These are phyloP conservation scores for Pristiophorus japonicus DNA, from an alignment of 2,113 vertebrate species.

Conservation along the genomic window DNA sequence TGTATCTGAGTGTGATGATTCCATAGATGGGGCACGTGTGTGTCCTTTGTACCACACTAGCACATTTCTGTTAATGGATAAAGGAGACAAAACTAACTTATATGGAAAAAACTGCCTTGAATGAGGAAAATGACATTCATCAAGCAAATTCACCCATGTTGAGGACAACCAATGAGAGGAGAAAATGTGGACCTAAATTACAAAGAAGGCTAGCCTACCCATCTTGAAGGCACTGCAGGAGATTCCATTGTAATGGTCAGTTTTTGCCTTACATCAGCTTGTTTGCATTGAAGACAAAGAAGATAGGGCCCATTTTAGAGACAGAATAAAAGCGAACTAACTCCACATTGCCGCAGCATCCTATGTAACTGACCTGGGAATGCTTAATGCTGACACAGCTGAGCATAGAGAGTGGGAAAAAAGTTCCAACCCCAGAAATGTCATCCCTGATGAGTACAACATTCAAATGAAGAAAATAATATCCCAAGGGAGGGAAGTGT, in stretches of 20 bases:
- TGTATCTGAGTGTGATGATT: background rate
- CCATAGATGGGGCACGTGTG: background rate
- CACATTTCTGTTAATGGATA: background rate
- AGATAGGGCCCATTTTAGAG: background rate
- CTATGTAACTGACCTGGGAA: background rate
- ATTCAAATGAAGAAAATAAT: background rate
- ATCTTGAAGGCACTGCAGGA: background rate
- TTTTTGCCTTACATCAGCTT: background rate
- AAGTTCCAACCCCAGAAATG: background rate
- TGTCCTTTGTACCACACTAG: background rate
- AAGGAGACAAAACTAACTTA: background rate
- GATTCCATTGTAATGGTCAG: background rate
- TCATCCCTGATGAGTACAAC: conserved; percentile 13
- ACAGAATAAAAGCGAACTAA: background rate
- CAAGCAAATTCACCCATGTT: background rate
- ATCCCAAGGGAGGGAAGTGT: conserved; percentile 2
- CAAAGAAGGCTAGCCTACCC: background rate
- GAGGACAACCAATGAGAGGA: background rate
- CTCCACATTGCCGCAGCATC: background rate
- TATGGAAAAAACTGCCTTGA: background rate
- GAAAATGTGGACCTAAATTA: background rate
- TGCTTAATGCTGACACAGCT: background rate
- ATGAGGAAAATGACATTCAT: background rate
- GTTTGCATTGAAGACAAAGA: background rate
- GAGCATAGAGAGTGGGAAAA: background rate